These are phyloP conservation scores for Pomatostomus ruficeps DNA, from an alignment of 2,113 vertebrate genomes.

Conservation along the genomic window DNA sequence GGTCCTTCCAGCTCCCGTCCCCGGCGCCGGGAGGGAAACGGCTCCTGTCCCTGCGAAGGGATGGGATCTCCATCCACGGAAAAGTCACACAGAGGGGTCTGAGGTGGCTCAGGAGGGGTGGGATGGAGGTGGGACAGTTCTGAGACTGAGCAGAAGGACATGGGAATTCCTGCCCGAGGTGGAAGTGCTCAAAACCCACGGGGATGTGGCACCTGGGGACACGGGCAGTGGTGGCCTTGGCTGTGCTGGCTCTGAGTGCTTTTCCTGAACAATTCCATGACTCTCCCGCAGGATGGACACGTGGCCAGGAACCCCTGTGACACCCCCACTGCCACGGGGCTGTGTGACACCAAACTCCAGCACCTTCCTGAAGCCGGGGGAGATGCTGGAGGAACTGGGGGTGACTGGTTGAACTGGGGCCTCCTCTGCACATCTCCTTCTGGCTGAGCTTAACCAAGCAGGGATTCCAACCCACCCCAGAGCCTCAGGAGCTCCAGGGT, in stretches of 20 bases:
- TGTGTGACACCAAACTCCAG: not conserved
- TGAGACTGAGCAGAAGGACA: not conserved
- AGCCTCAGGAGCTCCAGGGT: not conserved
- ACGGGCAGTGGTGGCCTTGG: not conserved
- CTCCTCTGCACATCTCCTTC: not conserved
- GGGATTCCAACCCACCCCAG: not conserved
- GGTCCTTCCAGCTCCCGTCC: not conserved
- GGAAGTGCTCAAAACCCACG: not conserved
- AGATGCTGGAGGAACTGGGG: not conserved
- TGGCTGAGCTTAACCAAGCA: not conserved
- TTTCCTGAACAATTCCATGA: accelerated
- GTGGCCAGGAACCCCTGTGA: not conserved
- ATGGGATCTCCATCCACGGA: accelerated
- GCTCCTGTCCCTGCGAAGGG: accelerated
- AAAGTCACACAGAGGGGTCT: not conserved
- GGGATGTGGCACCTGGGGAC: not conserved
- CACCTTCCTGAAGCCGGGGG: not conserved
- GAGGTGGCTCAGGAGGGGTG: not conserved
- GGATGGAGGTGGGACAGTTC: not conserved
- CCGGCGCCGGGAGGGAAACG: not conserved
- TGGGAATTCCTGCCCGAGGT: not conserved
- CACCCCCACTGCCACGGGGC: not conserved
- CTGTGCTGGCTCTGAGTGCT: not conserved
- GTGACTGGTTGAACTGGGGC: not conserved
- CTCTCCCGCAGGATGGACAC: not conserved